A percentile compares a stretch with the other conserved stretches of the same genome.
Evolutionary conservation across 2,113 vertebrate species (phyloP).

Genomic region (Actenoides lindsayi): DNA sequence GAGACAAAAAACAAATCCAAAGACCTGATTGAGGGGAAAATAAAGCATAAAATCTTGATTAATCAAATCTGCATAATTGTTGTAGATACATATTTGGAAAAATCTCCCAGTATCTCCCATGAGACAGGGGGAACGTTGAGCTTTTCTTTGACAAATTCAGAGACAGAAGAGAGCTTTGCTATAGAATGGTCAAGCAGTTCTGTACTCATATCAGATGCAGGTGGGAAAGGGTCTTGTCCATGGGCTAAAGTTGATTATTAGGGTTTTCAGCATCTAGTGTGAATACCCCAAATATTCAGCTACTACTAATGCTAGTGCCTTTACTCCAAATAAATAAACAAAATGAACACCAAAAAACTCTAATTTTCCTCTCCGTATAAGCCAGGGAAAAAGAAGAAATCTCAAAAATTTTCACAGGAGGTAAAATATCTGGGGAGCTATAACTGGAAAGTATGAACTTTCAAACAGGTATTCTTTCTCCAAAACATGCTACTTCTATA

Average conservation of each 20-base stretch:
- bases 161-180: background rate
- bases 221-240: background rate
- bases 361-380: background rate
- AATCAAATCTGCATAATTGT: background rate
- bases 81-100: background rate
- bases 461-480: background rate
- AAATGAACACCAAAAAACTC: background rate
- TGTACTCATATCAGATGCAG: rapidly evolving
- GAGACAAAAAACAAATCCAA: background rate
- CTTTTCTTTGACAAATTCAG: background rate
- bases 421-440: background rate
- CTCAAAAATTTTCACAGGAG: background rate
- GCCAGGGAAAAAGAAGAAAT: background rate
- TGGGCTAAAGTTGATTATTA: background rate
- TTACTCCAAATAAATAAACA: background rate
- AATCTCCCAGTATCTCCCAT: background rate
- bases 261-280: background rate
- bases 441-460: background rate
- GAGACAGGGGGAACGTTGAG: rapidly evolving
- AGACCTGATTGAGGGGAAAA: background rate
- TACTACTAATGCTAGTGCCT: background rate
- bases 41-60: background rate
- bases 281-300: background rate
- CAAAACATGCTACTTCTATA: background rate
- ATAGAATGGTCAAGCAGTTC: background rate